Percentiles rank a stretch among this genome's conserved stretches.
Evolutionary conservation across 2,888 invertebrate genomes (phyloP).

Genomic region (Odontocolon sp.): DNA sequence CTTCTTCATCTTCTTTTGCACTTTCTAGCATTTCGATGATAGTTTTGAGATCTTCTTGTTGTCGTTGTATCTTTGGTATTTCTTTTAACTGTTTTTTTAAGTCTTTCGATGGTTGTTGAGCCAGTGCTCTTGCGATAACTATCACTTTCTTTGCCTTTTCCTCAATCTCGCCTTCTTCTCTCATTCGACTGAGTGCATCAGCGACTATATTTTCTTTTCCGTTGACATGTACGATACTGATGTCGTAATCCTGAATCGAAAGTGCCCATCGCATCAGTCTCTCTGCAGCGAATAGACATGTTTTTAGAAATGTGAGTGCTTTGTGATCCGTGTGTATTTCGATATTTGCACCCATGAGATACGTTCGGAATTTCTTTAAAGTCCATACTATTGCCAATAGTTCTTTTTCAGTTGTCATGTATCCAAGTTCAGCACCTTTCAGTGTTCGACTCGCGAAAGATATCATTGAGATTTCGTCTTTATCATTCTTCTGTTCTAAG

Average conservation of each 20-base stretch:
- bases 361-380: no score
- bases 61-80: background rate
- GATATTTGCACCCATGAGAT: conserved; percentile 60
- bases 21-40: background rate
- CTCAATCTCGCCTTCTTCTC: background rate
- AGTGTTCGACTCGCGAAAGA: conserved; percentile 16
- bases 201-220: background rate
- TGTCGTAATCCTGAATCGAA: no score
- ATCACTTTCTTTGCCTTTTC: background rate
- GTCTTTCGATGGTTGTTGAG: background rate
- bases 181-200: background rate
- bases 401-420: conserved; percentile 65
- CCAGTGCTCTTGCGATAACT: background rate
- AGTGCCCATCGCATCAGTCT: background rate
- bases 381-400: conserved; percentile 61
- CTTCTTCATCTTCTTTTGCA: background rate
- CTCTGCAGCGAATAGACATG: background rate
- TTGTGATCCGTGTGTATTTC: conserved; percentile 66
- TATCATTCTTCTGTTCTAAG: conserved; percentile 4
- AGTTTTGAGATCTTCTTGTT: background rate
- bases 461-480: conserved; percentile 56
- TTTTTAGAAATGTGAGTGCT: conserved; percentile 63
- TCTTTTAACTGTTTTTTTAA: no score
- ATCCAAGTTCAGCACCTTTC: conserved; percentile 50
- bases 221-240: background rate